Base-by-base conservation (phyloP, 1,140 invertebrate species). In the Penaeus japonicus region DNA sequence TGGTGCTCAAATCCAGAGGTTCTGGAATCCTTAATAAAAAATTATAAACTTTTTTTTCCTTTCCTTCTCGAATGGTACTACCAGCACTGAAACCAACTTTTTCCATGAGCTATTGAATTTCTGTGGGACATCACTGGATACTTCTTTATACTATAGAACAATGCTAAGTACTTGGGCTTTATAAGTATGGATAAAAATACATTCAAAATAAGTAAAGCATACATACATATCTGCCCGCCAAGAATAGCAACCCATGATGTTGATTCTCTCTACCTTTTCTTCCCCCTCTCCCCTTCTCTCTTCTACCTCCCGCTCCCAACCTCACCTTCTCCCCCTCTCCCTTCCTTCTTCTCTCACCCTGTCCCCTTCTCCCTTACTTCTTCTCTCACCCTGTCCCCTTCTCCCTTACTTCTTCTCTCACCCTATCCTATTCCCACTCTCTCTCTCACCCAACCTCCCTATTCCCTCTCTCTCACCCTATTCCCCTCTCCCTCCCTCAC, bases 21-120 rank as follows among this genome's bases (percentile, higher is more conserved):
- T 86, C 85, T 86, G 85, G 85, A 86, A 86, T 86, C 85, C 85
- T 86, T 86, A 86, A 86, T 86, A 86, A 73, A 86, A 86, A 86
- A 80, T 39, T 53, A 80, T 39, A 80, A 86, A 65, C 27, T 18
- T 4, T 30, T 53, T 59, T 78, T 47, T 57, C 79, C 57, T 57
- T 83, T 62, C 57, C 62, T 18, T 32, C 54, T 57, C 62, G 27
- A 30, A 57, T n/a, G 24, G 57, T 62, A 57, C 30, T n/a, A 35
- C 27, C 30, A 82, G 20, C 20, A 24, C 12, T 27, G 57, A 82
- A 57, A 22, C 12, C 32, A 24, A 20, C 22, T 57, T 12, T 27
- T 30, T n/a, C 54, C 22, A 22, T 1, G 20, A 77, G 18, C 73
- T 77, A 35, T 24, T 30, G 4, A 77, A 47, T 47, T 47, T 0